These are phyloP conservation scores for Eristalinus aeneus DNA, from an alignment of 2,888 invertebrate species.

Conservation along the genomic window DNA sequence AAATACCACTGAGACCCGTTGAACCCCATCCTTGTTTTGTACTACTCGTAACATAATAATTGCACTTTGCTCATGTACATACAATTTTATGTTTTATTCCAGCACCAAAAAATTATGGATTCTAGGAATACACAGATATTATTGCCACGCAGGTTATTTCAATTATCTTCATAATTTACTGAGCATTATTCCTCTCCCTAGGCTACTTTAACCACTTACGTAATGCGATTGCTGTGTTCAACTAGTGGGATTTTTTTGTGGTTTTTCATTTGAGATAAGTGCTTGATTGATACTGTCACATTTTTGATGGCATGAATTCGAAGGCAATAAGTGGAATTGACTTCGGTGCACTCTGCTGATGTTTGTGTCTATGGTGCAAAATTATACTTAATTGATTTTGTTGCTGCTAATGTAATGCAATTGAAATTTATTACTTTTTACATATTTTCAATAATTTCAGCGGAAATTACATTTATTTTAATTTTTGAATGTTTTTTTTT, in stretches of 20 bases:
- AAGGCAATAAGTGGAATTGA: conserved; percentile 22
- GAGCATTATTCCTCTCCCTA: background rate
- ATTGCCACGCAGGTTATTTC: background rate
- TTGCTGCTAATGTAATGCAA: background rate
- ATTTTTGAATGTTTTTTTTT: too few relatives aligned
- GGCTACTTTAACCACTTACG: conserved; percentile 5
- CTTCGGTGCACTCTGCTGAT: background rate
- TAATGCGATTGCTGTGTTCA: background rate
- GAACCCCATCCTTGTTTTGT: too few relatives aligned
- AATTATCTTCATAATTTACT: background rate
- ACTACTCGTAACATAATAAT: too few relatives aligned
- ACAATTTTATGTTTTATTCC: too few relatives aligned
- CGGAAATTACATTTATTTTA: too few relatives aligned
- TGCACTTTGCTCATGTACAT: too few relatives aligned
- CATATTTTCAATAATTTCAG: background rate
- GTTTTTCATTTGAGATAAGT: conserved; percentile 27
- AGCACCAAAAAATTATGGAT: background rate
- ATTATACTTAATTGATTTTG: conserved; percentile 22
- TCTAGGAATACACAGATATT: background rate
- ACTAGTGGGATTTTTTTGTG: background rate
- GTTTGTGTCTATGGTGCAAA: background rate
- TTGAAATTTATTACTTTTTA: background rate
- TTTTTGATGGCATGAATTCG: conserved; percentile 21
- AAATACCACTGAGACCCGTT: too few relatives aligned
- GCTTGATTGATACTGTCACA: conserved; percentile 25